A percentile compares a stretch with the other conserved stretches of the same genome.
These are phyloP conservation scores for Connochaetes taurinus DNA, from an alignment of 2,113 vertebrate species.

Conservation along the genomic window DNA sequence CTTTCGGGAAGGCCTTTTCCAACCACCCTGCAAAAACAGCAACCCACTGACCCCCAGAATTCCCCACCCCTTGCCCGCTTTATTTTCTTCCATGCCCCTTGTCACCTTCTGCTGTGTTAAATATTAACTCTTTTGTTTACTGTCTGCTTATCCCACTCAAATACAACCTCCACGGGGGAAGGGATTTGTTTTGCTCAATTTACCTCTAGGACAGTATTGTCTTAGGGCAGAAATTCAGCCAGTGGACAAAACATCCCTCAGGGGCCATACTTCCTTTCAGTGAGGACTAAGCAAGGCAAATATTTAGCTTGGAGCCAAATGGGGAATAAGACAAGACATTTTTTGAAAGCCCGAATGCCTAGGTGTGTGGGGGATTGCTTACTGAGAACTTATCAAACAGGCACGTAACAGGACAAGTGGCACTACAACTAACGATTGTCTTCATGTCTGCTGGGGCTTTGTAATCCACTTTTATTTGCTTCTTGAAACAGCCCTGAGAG, in stretches of 20 bases:
- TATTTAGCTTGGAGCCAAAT: neutral
- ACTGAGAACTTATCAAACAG: neutral
- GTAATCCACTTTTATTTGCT: neutral
- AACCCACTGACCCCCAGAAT: no score
- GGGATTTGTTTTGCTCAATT: neutral
- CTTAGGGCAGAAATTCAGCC: neutral
- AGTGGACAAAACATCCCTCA: neutral
- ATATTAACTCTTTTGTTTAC: neutral
- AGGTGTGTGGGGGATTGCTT: neutral
- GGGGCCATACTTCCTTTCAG: neutral
- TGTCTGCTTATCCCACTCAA: neutral
- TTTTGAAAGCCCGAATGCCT: neutral
- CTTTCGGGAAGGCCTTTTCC: neutral
- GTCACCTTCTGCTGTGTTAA: neutral
- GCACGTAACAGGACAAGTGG: neutral
- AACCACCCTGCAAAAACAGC: neutral
- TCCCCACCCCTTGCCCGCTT: neutral
- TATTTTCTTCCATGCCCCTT: neutral
- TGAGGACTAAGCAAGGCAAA: neutral
- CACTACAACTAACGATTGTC: rapidly evolving
- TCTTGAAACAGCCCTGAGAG: neutral
- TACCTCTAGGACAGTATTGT: neutral
- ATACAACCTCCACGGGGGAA: neutral
- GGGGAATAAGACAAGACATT: neutral
- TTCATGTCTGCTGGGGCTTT: neutral